These are phyloP conservation scores for Drosophila tanythrix DNA, from an alignment of 2,888 invertebrate species.

Conservation along the genomic window DNA sequence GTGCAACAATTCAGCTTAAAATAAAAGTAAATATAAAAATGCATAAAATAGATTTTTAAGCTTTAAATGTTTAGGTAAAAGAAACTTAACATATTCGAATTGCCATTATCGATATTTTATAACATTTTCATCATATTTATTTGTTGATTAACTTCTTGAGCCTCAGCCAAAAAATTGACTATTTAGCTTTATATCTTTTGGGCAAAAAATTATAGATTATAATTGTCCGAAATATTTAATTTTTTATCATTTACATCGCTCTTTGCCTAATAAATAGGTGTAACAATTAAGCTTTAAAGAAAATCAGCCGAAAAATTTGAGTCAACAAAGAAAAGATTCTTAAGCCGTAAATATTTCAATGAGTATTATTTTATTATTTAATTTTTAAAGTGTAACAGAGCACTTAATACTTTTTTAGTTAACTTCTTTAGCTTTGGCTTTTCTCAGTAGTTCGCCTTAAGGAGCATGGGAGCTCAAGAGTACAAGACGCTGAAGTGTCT, in stretches of 20 bases:
- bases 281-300: background rate
- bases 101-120: background rate
- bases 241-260: background rate
- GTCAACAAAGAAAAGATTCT: background rate
- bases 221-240: background rate
- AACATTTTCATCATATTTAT: background rate
- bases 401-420: background rate
- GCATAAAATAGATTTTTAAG: background rate
- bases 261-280: background rate
- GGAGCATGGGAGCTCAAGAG: slow-evolving; percentile 14
- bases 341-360: background rate
- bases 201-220: background rate
- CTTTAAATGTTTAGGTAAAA: background rate
- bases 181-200: background rate
- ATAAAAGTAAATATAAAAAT: background rate
- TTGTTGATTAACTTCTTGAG: background rate
- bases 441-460: slow-evolving; percentile 22
- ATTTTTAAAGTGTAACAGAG: background rate
- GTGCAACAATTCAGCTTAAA: slow-evolving; percentile 15
- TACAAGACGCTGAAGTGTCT: slow-evolving; percentile 28
- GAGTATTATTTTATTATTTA: background rate
- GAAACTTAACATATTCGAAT: background rate
- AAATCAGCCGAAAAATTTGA: background rate
- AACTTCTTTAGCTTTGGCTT: background rate
- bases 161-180: background rate